Evolutionary conservation across 1,140 invertebrate genomes (phyloP), one percentile per base, ranked within the genome.

Genomic region (Thaumatotibia leucotreta): DNA sequence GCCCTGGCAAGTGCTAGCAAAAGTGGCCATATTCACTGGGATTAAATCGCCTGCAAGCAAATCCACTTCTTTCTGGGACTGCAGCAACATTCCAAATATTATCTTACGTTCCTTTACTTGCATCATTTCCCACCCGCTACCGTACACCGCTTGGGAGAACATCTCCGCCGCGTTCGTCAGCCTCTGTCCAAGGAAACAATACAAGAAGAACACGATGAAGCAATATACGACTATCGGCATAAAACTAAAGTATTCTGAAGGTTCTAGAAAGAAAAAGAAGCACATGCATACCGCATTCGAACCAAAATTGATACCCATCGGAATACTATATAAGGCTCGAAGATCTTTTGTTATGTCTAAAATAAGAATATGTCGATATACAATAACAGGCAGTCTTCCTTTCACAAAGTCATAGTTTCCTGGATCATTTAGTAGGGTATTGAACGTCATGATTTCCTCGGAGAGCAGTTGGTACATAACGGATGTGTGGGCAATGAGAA

Each of bases 121-220:
- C 64, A 87, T 88, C 3, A 80, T 82, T 63, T 89, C 83, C 88
- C 88, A 91, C 0, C 86, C 86, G 58, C 88, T 88, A 14, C 75
- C 68, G 54, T 89, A 89, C 0, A 91, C 74, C 0, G 84, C 68
- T 10, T 35, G 73, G 24, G 83, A 83, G 54, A 87, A 89, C 2
- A 27, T 4, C 35, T 88, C 80, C 2, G 86, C 77, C 2, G 81
- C 77, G 65, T 86, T 79, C 4, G 80, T 80, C 32, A 91, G 63
- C 6, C 69, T 73, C 61, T 91, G 85, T 63, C 88, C 79, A 1
- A 88, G 68, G 27, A 78, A 86, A 67, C 84, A 88, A 64, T 91
- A 91, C 10, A 91, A 65, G 68, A 88, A 89, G 65, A 85, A 89
- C 0, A 84, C 76, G 4, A 86, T 17, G 63, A 84, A 81, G 35